A percentile compares a stretch with the other conserved stretches of the same genome.
These are phyloP conservation scores for Tokudaia muenninki DNA, from an alignment of 2,797 vertebrate genomes.

Conservation along the genomic window DNA sequence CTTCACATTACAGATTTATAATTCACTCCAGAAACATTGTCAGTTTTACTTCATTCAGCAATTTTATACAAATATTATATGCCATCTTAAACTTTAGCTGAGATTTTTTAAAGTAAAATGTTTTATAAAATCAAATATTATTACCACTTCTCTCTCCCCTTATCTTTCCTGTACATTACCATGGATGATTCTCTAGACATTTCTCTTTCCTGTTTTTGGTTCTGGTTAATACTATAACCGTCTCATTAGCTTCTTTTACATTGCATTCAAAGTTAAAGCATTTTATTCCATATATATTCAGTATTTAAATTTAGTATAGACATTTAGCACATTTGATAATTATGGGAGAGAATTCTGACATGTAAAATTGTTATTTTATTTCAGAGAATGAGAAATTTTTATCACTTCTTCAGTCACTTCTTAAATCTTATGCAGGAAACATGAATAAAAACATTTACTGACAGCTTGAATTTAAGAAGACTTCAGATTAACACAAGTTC, in stretches of 20 bases:
- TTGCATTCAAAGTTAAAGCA: not conserved
- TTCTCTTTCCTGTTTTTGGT: not conserved
- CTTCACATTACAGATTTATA: not conserved
- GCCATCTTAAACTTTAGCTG: not conserved
- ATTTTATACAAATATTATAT: not conserved
- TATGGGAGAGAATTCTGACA: not conserved
- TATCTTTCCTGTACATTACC: not conserved
- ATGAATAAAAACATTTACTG: conserved; percentile 41
- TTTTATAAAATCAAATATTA: not conserved
- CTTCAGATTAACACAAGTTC: not conserved
- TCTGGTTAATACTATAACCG: not conserved
- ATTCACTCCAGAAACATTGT: not conserved
- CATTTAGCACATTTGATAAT: conserved; percentile 18
- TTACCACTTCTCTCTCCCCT: not conserved
- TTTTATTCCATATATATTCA: conserved; percentile 1
- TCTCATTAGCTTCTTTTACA: not conserved
- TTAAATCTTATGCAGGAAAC: conserved; percentile 4
- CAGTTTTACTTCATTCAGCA: not conserved
- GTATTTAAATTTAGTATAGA: conserved; percentile 36
- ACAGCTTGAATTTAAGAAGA: not conserved
- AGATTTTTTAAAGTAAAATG: not conserved
- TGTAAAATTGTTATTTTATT: conserved; percentile 49
- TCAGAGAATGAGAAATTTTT: conserved; percentile 24
- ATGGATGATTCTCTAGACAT: not conserved
- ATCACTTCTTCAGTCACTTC: not conserved